A percentile compares a stretch with the other conserved stretches of the same genome.
phyloP scores from a whole-genome alignment of 2,888 invertebrate species.

The Noctua comes region DNA sequence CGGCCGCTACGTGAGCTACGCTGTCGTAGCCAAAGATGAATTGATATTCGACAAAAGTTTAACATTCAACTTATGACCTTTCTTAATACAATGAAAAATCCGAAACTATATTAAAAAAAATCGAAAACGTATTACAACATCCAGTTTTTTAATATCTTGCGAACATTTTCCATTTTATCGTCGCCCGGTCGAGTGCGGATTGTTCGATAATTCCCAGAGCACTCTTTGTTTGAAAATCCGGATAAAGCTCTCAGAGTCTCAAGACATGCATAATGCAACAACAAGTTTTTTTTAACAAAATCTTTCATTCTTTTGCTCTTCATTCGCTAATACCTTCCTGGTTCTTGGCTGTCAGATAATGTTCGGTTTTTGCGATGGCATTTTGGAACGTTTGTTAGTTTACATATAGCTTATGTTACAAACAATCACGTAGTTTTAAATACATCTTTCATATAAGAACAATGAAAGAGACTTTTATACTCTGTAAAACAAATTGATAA shows the following conservation, averaged over 20 bases:
- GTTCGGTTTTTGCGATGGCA: not conserved
- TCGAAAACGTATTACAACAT: not conserved
- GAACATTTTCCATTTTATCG: not conserved
- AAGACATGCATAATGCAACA: conserved; percentile 23
- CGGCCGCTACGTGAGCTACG: no score
- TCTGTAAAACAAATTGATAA: not conserved
- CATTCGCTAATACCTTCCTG: not conserved
- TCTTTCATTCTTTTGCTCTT: not conserved
- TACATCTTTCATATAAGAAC: not conserved
- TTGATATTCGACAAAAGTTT: not conserved
- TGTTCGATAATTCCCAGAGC: conserved; percentile 16
- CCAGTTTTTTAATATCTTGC: not conserved
- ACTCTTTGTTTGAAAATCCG: conserved; percentile 27
- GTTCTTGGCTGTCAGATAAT: not conserved
- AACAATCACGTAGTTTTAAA: not conserved
- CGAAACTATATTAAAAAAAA: not conserved
- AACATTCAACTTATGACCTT: no score
- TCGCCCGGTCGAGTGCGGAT: not conserved
- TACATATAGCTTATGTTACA: not conserved
- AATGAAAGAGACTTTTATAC: no score
- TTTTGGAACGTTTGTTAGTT: not conserved
- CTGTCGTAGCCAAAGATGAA: no score
- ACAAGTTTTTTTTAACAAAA: conserved; percentile 13
- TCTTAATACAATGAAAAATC: not conserved
- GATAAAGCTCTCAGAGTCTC: conserved; percentile 32